phyloP scores from a whole-genome alignment of 2,113 vertebrate species.

The Epinephelus moara region DNA sequence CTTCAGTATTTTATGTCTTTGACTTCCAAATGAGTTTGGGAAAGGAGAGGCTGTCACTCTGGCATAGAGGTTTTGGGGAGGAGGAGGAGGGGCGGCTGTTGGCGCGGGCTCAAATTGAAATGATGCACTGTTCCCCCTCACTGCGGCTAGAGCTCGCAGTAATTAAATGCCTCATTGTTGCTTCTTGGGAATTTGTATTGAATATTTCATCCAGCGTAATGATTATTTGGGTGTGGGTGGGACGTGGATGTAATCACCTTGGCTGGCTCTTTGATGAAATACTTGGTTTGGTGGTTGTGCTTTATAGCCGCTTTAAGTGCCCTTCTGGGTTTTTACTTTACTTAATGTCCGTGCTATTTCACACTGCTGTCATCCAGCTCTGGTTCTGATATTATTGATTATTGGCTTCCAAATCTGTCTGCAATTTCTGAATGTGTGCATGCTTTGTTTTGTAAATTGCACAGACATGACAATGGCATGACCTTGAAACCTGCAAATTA shows the following conservation, averaged over 20 bases:
- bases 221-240: constrained; percentile 85
- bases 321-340: constrained; percentile 63
- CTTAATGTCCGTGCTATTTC: constrained; percentile 39
- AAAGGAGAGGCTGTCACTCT: constrained; percentile 77
- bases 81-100: constrained; percentile 57
- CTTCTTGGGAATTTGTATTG: constrained; percentile 85
- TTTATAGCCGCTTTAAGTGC: constrained; percentile 58
- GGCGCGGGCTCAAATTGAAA: constrained; percentile 83
- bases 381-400: constrained; percentile 15
- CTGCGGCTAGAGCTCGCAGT: constrained; percentile 78
- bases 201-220: constrained; percentile 83
- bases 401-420: constrained; percentile 1
- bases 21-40: constrained; percentile 83
- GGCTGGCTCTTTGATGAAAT: constrained; percentile 80
- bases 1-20: constrained; percentile 79
- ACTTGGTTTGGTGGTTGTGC: constrained; percentile 66
- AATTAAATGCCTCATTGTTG: constrained; percentile 88
- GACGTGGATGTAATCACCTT: constrained; percentile 82
- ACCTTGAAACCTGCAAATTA: constrained; percentile 43
- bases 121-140: constrained; percentile 83
- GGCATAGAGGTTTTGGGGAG: constrained; percentile 69
- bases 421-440: neutral
- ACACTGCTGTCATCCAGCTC: constrained; percentile 24
- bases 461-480: neutral
- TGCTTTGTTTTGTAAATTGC: neutral